phyloP scores from a whole-genome alignment of 2,797 vertebrate genomes.

The Cryptoblepharus egeriae region DNA sequence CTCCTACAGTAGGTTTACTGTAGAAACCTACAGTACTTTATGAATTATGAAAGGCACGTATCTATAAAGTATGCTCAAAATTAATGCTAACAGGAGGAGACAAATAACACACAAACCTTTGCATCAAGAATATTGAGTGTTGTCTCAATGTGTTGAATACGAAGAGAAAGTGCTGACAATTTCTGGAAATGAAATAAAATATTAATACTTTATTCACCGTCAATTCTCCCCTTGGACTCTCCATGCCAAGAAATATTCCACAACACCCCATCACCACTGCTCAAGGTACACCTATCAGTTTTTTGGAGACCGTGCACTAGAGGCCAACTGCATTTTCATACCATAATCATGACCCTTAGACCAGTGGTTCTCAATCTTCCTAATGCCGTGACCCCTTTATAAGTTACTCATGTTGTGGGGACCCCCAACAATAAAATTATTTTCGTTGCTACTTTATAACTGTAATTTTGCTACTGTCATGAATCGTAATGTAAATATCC shows the following conservation, averaged over 20 bases:
- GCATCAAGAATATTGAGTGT: constrained; percentile 97
- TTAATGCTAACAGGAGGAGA: background rate
- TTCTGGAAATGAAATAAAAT: constrained; percentile 81
- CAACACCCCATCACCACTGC: background rate
- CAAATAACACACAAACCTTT: constrained; percentile 82
- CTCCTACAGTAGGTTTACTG: too few relatives aligned
- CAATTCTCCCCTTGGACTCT: constrained; percentile 10
- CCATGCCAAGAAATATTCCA: background rate
- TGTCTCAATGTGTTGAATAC: constrained; percentile 98
- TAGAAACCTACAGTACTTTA: background rate
- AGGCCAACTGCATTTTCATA: too few relatives aligned
- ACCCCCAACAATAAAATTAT: too few relatives aligned
- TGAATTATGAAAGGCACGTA: background rate
- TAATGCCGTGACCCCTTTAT: too few relatives aligned
- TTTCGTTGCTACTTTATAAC: too few relatives aligned
- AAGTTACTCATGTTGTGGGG: too few relatives aligned
- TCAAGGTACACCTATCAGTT: background rate
- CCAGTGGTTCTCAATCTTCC: too few relatives aligned
- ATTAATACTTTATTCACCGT: constrained; percentile 22
- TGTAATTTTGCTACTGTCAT: too few relatives aligned
- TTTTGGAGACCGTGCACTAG: background rate
- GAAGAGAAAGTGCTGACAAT: constrained; percentile 90
- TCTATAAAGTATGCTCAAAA: background rate
- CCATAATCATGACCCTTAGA: too few relatives aligned
- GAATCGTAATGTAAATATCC: too few relatives aligned